Percentiles rank a stretch among this genome's conserved stretches.
phyloP scores from a whole-genome alignment of 1,140 invertebrate species.

The Anthonomus grandis region DNA sequence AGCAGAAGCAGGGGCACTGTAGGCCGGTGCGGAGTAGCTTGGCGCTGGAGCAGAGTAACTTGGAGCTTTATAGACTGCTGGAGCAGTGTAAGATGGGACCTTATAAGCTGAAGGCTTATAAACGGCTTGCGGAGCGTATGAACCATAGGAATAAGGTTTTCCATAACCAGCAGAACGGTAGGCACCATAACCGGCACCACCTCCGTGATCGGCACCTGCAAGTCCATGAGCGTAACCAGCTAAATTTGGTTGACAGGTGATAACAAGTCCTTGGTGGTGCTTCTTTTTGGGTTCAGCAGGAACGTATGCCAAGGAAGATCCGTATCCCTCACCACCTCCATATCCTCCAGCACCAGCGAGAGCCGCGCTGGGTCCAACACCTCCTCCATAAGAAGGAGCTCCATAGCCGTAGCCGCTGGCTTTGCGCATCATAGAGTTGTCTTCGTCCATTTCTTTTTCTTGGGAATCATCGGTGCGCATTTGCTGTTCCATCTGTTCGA shows the following conservation, averaged over 20 bases:
- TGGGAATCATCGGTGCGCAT: conserved; percentile 14
- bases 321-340: background rate
- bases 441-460: conserved; percentile 11
- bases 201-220: conserved; percentile 27
- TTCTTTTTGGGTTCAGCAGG: conserved; percentile 20
- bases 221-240: conserved; percentile 40
- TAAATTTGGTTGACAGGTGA: conserved; percentile 46
- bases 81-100: conserved; percentile 9
- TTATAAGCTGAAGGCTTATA: conserved; percentile 22
- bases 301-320: conserved; percentile 1
- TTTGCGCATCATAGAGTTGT: conserved; percentile 14
- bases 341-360: conserved; percentile 18
- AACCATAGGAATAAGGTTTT: conserved; percentile 24
- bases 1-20: conserved; percentile 24
- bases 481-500: conserved; percentile 9
- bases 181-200: conserved; percentile 10
- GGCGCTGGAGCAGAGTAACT: conserved; percentile 10
- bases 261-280: conserved; percentile 41
- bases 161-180: conserved; percentile 25
- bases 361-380: conserved; percentile 5
- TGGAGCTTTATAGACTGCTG: conserved; percentile 25
- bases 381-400: conserved; percentile 22
- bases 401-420: conserved; percentile 12
- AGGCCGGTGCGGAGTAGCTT: conserved; percentile 16
- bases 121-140: conserved; percentile 14